Evolutionary conservation across 2,113 vertebrate species (phyloP).

Genomic region (Aix galericulata): DNA sequence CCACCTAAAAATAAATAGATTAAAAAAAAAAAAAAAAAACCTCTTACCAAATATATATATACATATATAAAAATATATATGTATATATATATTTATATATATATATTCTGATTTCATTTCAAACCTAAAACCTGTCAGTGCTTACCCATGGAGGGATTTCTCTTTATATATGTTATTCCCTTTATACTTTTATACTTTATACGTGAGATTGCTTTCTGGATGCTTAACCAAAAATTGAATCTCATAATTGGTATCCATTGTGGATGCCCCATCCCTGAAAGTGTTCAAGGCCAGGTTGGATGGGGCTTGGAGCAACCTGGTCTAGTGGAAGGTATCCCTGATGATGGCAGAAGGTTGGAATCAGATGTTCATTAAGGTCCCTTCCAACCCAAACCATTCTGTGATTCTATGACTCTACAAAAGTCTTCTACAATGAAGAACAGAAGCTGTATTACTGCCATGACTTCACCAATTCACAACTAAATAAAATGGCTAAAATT

Average conservation of each 20-base stretch:
- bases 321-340: too few relatives aligned
- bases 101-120: neutral
- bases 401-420: neutral
- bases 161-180: neutral
- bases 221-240: neutral
- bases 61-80: too few relatives aligned
- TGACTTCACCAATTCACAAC: neutral
- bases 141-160: accelerated
- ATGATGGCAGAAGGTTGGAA: too few relatives aligned
- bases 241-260: neutral
- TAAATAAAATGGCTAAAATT: neutral
- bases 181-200: neutral
- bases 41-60: neutral
- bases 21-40: neutral
- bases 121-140: neutral
- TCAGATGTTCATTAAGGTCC: too few relatives aligned
- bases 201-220: neutral
- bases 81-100: too few relatives aligned
- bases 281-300: too few relatives aligned
- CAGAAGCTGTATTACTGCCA: neutral
- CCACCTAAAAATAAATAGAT: neutral
- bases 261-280: too few relatives aligned
- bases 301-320: too few relatives aligned
- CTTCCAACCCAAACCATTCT: too few relatives aligned
- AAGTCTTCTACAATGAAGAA: neutral